Base-by-base conservation (phyloP, 2,113 vertebrate genomes). In the Nycticorax nycticorax region DNA sequence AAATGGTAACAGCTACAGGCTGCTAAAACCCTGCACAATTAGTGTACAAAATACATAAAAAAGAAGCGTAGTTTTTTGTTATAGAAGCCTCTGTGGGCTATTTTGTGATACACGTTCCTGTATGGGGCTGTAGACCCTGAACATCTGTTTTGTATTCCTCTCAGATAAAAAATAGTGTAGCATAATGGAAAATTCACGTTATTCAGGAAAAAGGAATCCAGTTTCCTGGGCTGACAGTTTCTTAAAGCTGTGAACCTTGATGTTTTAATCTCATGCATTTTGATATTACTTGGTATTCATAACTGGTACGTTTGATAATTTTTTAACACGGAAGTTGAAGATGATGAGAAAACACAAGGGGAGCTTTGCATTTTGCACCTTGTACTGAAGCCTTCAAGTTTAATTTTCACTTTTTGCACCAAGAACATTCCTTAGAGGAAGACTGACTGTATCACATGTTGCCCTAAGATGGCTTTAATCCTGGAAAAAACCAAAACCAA, bases 231-330 rank as follows among this genome's bases (percentile, higher is more conserved):
- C 88, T 96, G 93, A 92, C 80, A 79, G 6, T 97, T 97, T 95
- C 89, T 97, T 95, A 87, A 96, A 79, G 82, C 80, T 94, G 53
- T 85, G 96, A 91, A 91, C 78, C 96, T 97, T 97, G 95, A 97
- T 98, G 92, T 98, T 98, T 96, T 98, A 97, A 98, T 98, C 96
- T 98, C 83, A 82, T 96, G 93, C 93, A 95, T 97, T 97, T 96
- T 95, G 88, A 80, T 97, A 60, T 60, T 79, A 80, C 82, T 96
- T 97, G 96, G 87, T 98, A 96, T 96, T 98, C 96, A 91, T 97
- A 96, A 98, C 91, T 50, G 72, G 95, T 93, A 75, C 89, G 63
- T 92, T 93, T 96, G 97, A 97, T 98, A 94, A 82, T 97, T 98
- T 96, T 98, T 98, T 98, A 97, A 98, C 85, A 91, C 93, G 93